These are phyloP conservation scores for Australoheros scitulus DNA, from an alignment of 2,113 vertebrate genomes.

Conservation along the genomic window DNA sequence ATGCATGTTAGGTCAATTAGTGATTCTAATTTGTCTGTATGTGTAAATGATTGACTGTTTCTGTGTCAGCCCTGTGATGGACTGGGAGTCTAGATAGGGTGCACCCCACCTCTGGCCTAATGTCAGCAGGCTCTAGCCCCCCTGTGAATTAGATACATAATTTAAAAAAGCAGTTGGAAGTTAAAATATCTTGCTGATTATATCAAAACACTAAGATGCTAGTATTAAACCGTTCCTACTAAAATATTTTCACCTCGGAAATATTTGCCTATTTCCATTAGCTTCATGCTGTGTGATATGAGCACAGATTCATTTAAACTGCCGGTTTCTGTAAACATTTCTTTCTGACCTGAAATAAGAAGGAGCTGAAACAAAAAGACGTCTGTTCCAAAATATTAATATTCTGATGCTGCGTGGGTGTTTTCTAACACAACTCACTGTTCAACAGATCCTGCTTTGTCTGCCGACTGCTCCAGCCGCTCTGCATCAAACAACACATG, in stretches of 20 bases:
- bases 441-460: constrained; percentile 81
- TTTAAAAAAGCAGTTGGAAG: background rate
- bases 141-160: accelerated
- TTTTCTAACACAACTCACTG: constrained; percentile 81
- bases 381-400: constrained; percentile 85
- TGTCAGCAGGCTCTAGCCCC: too few relatives aligned
- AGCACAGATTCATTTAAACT: background rate
- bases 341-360: constrained; percentile 38
- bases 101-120: background rate
- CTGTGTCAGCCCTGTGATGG: background rate
- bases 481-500: constrained; percentile 17
- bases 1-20: background rate
- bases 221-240: background rate
- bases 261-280: background rate
- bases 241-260: background rate
- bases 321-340: constrained; percentile 3
- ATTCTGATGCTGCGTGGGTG: constrained; percentile 85
- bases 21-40: background rate
- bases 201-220: background rate
- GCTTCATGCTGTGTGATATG: background rate
- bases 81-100: too few relatives aligned
- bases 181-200: background rate
- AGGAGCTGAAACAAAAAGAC: constrained; percentile 79
- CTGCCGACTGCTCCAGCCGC: background rate
- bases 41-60: background rate